These are phyloP conservation scores for Leptinotarsa texana DNA, from an alignment of 1,140 invertebrate genomes.

Conservation along the genomic window DNA sequence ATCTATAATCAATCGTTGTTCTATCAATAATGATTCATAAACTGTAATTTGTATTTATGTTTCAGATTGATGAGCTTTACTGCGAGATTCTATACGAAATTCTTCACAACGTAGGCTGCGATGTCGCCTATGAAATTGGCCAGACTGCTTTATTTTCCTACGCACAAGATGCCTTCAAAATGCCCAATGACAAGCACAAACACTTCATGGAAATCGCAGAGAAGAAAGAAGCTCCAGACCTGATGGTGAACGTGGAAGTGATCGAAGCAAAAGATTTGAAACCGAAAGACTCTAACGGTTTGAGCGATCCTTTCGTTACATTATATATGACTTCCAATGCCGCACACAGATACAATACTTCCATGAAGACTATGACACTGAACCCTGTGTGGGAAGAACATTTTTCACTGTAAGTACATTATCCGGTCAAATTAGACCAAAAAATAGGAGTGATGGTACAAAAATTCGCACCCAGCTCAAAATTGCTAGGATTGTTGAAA, in stretches of 20 bases:
- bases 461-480: too few species aligned
- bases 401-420: conserved; percentile 87
- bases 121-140: conserved; percentile 69
- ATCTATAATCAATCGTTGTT: too few species aligned
- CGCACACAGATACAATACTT: conserved; percentile 81
- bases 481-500: too few species aligned
- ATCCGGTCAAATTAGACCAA: not conserved
- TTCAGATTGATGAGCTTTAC: conserved; percentile 87
- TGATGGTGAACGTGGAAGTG: conserved; percentile 86
- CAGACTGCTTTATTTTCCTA: conserved; percentile 76
- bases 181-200: conserved; percentile 74
- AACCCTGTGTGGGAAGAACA: conserved; percentile 95
- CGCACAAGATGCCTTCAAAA: conserved; percentile 86
- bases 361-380: conserved; percentile 86
- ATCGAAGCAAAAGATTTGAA: conserved; percentile 90
- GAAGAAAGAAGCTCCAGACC: conserved; percentile 84
- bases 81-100: conserved; percentile 91
- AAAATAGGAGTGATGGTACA: not conserved
- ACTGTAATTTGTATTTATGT: conserved; percentile 40
- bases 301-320: conserved; percentile 93
- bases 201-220: conserved; percentile 69
- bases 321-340: conserved; percentile 77
- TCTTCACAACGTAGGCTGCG: conserved; percentile 84
- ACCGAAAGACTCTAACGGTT: conserved; percentile 94
- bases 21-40: too few species aligned